phyloP scores from a whole-genome alignment of 1,140 invertebrate genomes.

The Mesaphorura yosii region DNA sequence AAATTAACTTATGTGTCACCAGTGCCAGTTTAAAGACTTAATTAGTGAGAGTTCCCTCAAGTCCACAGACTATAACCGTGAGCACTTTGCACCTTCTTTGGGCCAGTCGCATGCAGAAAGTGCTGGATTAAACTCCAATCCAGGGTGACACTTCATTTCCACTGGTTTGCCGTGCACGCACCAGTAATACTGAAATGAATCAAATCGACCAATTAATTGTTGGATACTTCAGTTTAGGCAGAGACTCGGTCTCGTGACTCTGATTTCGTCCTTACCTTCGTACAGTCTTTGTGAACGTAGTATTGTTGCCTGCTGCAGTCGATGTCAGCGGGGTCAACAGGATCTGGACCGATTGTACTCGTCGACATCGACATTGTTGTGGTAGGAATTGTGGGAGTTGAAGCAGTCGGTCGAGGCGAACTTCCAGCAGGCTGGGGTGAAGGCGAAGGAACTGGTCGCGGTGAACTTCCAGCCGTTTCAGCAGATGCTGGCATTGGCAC shows the following conservation, averaged over 20 bases:
- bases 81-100: conserved; percentile 33
- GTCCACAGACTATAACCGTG: too few relatives aligned
- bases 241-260: too few relatives aligned
- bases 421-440: background rate
- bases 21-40: too few relatives aligned
- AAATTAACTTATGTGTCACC: too few relatives aligned
- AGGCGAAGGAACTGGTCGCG: background rate
- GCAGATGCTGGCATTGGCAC: conserved; percentile 49
- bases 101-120: conserved; percentile 67
- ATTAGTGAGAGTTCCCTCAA: too few relatives aligned
- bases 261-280: conserved; percentile 16
- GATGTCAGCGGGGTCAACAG: background rate
- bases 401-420: background rate
- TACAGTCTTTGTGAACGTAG: conserved; percentile 18
- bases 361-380: conserved; percentile 5
- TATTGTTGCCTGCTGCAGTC: conserved; percentile 20
- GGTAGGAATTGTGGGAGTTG: conserved; percentile 2
- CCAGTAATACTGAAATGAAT: conserved; percentile 56
- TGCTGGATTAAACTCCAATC: conserved; percentile 58
- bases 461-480: background rate
- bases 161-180: conserved; percentile 61
- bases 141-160: conserved; percentile 51
- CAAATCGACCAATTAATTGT: conserved; percentile 27
- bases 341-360: background rate
- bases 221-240: background rate